Base-by-base conservation (phyloP, 2,888 invertebrate species). In the Drosophila eohydei region DNA sequence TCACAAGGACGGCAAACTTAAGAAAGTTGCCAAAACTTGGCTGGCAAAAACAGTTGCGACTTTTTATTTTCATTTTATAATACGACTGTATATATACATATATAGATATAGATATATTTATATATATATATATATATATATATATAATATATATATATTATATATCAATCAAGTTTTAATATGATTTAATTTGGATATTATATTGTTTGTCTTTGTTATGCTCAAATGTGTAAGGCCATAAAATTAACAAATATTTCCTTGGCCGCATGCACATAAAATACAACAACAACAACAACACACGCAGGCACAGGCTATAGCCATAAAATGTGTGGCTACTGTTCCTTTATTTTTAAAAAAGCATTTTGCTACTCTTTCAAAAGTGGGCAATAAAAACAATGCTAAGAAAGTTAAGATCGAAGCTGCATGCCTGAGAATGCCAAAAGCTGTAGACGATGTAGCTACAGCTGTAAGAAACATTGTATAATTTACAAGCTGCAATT, bases 191-290 rank as follows among this genome's bases (percentile, higher is more conserved):
- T 63, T 48, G 6, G 21, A n/a, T 51, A 46, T 36, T 26, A 30
- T 11, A 46, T 43, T 36, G 46, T 16, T 16, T 1, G 41, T 12
- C 2, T 50, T 66, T 40, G n/a, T 14, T 14, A 41, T 26, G 28
- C 3, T 32, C n/a, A 36, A 62, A 40, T 63, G 16, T 30, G 34
- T 7, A 12, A 12, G 43, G 40, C 14, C 43, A 74, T 58, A 38
- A 70, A 64, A 60, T 70, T 41, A 60, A 50, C 60, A 75, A 69
- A 60, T 55, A 48, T 74, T 74, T 68, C 40, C 11, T 46, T 43
- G 21, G 34, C 14, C 34, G 32, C 34, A 36, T 43, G 46, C 40
- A 40, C 34, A 46, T 14, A 32, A 57, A 38, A 52, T 28, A 40
- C 50, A 59, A 48, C 48, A 48, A 48, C 48, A 48, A 14, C 6